A percentile compares a stretch with the other conserved stretches of the same genome.
These are phyloP conservation scores for Sesamia nonagrioides DNA, from an alignment of 1,140 invertebrate species.

Conservation along the genomic window DNA sequence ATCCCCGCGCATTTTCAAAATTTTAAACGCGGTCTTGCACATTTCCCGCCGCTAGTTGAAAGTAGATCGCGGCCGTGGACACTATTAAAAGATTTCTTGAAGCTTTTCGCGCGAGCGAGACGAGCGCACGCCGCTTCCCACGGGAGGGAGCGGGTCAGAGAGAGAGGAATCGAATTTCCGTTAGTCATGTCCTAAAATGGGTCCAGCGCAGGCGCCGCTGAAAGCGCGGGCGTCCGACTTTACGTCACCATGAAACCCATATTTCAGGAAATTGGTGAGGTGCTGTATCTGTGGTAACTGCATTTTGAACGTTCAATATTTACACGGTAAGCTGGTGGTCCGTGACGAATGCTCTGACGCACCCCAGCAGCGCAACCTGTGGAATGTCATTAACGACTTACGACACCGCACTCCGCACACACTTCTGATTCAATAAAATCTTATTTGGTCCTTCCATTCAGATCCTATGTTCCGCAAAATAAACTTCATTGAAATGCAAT, in stretches of 20 bases:
- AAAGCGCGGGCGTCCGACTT: conserved; percentile 85
- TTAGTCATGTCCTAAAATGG: conserved; percentile 91
- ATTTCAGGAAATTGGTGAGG: conserved; percentile 82
- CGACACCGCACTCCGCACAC: conserved; percentile 63
- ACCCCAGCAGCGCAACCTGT: conserved; percentile 68
- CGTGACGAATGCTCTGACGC: conserved; percentile 80
- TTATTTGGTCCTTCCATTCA: conserved; percentile 42
- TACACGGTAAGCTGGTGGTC: conserved; percentile 61
- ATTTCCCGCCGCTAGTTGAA: conserved; percentile 85
- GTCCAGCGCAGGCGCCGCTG: conserved; percentile 86
- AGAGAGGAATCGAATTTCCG: conserved; percentile 89
- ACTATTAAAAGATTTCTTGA: conserved; percentile 88
- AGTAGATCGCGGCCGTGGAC: conserved; percentile 87
- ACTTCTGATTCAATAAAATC: conserved; percentile 30
- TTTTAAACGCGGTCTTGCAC: conserved; percentile 68
- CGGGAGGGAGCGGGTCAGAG: conserved; percentile 83
- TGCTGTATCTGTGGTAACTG: conserved; percentile 69
- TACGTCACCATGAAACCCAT: conserved; percentile 83
- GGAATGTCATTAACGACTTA: conserved; percentile 81
- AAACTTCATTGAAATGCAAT: not conserved
- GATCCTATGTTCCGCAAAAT: not conserved
- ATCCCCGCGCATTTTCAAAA: conserved; percentile 68
- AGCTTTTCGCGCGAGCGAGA: conserved; percentile 85
- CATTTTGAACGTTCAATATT: conserved; percentile 64
- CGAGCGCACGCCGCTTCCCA: conserved; percentile 72